Conservation (phyloP, 2,888 invertebrate species). For the Tortrix viridana region DNA sequence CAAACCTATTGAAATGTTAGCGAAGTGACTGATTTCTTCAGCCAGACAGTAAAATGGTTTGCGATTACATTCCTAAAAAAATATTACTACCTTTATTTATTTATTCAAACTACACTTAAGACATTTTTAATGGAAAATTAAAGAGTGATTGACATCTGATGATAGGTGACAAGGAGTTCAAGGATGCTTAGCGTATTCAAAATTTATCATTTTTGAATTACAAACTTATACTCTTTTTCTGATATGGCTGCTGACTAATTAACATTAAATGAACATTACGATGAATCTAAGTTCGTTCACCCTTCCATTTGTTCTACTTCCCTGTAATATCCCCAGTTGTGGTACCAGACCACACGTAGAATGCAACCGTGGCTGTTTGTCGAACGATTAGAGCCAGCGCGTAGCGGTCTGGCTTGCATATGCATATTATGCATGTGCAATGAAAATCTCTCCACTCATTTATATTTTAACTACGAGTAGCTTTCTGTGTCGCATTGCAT, state of each 20-base stretch:
- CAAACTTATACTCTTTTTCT: too few species aligned
- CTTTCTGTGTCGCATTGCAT: conserved; percentile 24
- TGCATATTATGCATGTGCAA: conserved; percentile 43
- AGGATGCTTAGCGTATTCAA: too few species aligned
- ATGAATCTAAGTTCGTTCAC: not conserved
- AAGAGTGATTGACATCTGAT: too few species aligned
- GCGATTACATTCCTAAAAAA: too few species aligned
- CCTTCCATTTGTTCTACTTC: conserved; percentile 25
- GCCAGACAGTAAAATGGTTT: too few species aligned
- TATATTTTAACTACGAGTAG: conserved; percentile 38
- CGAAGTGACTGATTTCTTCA: not conserved
- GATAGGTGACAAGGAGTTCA: too few species aligned
- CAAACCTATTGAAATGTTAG: not conserved
- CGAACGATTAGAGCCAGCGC: conserved; percentile 42
- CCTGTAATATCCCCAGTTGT: conserved; percentile 36
- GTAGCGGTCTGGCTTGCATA: conserved; percentile 36
- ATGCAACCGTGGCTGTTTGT: conserved; percentile 42
- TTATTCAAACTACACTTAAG: too few species aligned
- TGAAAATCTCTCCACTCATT: conserved; percentile 40
- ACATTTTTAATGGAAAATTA: too few species aligned
- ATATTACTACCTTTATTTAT: too few species aligned
- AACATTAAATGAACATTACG: too few species aligned
- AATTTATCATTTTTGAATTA: too few species aligned
- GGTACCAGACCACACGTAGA: conserved; percentile 40
- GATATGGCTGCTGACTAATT: too few species aligned